Evolutionary conservation across 2,888 invertebrate species (phyloP), one percentile per base, ranked within the genome.

Genomic region (Empis stercorea): DNA sequence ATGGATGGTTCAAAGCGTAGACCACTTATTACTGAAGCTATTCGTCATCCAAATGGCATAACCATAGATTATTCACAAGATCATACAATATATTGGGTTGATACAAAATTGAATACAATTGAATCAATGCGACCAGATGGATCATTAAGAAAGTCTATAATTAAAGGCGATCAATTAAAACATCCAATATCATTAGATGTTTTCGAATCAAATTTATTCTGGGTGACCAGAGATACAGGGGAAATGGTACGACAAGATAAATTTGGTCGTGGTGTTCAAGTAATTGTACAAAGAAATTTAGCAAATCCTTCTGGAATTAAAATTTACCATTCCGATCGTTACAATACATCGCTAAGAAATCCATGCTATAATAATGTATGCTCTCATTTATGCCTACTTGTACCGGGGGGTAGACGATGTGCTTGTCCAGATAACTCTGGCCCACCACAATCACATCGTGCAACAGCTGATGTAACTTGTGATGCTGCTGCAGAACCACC

Each of bases 61-160:
- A 79, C 93, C 0, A 82, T 99, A 43, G 99, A 99, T 63, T 87
- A 84, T 59, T 78, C 83, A 1, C 89, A 89, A 80, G 85, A 86
- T 50, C 87, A 93, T 61, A 76, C 87, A 0, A 73, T 99, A 14
- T 99, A 88, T 68, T 99, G 97, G 96, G 89, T 87, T 1, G 99
- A 99, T 63, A 83, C 87, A 0, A 97, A 97, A 64, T 71, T 91
- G 34, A 88, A 92, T 58, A 84, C 81, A 1, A 89, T 96, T 45
- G 94, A 95, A 64, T 82, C 81, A 45, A 84, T 92, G 73, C 76
- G 79, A 44, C 79, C 78, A 42, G 91, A 94, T 64, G 95, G 94
- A 2, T 74, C 80, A 0, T 79, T 81, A 47, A 71, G 93, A 17
- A 80, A 79, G 58, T 72, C 79, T 2, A 75, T 92, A 6, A 61